Evolutionary conservation across 2,797 vertebrate genomes (phyloP).

Genomic region (Thamnophis elegans): DNA sequence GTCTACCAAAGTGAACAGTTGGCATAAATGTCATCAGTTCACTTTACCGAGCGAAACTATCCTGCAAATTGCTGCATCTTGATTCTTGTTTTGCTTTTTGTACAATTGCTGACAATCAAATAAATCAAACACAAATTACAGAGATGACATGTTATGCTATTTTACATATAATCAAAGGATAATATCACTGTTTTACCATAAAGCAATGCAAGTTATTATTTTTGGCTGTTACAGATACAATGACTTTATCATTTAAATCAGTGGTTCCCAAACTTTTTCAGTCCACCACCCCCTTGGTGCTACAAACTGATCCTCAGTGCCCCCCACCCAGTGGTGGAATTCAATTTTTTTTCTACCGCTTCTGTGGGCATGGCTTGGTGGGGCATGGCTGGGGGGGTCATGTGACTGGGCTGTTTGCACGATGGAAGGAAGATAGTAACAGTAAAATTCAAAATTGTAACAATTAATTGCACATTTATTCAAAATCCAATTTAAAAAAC

Average conservation of each 20-base stretch:
- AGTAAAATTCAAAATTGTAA: too few species aligned
- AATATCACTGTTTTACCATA: constrained; percentile 41
- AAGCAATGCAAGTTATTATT: constrained; percentile 27
- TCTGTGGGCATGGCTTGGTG: too few species aligned
- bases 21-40: constrained; percentile 13
- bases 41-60: constrained; percentile 19
- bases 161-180: constrained; percentile 37
- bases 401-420: too few species aligned
- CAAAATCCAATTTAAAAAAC: too few species aligned
- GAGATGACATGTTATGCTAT: constrained; percentile 20
- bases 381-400: too few species aligned
- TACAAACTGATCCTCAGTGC: too few species aligned
- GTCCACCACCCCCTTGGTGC: too few species aligned
- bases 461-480: too few species aligned
- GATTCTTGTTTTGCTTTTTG: constrained; percentile 41
- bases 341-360: too few species aligned
- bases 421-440: too few species aligned
- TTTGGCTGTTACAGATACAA: constrained; percentile 30
- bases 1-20: neutral
- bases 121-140: constrained; percentile 44
- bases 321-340: too few species aligned
- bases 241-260: constrained; percentile 38
- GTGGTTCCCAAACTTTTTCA: too few species aligned
- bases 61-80: constrained; percentile 6
- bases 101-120: constrained; percentile 17